Base-by-base conservation (phyloP, 2,888 invertebrate species). In the Athetis lepigone region DNA sequence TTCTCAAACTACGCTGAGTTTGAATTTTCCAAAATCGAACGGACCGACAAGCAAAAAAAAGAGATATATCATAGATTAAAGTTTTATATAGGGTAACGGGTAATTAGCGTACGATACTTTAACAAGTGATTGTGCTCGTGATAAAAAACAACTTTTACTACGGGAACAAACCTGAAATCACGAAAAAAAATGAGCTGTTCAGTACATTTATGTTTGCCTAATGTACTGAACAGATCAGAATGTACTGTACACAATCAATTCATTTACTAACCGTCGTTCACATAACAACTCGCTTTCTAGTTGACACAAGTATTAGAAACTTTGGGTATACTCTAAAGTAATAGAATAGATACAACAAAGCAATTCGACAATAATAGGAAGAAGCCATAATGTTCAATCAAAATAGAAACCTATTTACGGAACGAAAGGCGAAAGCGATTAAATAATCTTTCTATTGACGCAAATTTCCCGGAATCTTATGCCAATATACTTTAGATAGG, bases 331-430 rank as follows among this genome's bases (percentile, higher is more conserved):
- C 36, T 21, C 27, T 27, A 37, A 18, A 16, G 9, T 36, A 43
- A 36, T 21, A 21, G 2, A 42, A 62, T 21, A 42, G 11, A 51
- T 21, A 23, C 42, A 64, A 37, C 54, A 62, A 64, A 64, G 21
- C 18, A 42, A 13, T 63, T 21, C 13, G 36, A 56, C 18, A 40
- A 27, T 50, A 50, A 25, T 29, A 25, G 45, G 3, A 29, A 36
- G 39, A 57, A 56, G 11, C 39, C 21, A 23, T 36, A 40, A 18
- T 42, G 25, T 7, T 18, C 18, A 18, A 4, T 47, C 7, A 9
- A 18, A 57, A 27, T 36, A 37, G 27, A 47, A 57, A 21, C 29
- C 13, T 23, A n/a, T n/a, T 66, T 57, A 19, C 8, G n/a, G 18
- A 23, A 21, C 1, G 27, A 66, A 64, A 7, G 21, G 18, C 1